These are phyloP conservation scores for Ptilonorhynchus violaceus DNA, from an alignment of 2,113 vertebrate species.

Conservation along the genomic window DNA sequence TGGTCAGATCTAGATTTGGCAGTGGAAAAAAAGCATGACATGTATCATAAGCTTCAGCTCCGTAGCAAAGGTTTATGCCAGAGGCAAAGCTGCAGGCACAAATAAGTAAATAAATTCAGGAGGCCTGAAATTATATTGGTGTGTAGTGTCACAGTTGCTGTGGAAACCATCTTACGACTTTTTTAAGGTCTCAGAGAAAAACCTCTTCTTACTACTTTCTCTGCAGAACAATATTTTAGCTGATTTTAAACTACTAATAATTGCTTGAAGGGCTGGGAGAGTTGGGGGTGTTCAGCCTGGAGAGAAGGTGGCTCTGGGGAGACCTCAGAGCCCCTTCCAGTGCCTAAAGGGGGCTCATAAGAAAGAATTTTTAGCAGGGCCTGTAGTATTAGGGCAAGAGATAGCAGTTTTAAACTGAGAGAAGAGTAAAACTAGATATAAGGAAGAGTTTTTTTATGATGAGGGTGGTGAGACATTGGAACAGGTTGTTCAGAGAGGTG, in stretches of 20 bases:
- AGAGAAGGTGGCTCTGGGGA: not conserved
- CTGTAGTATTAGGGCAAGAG: not conserved
- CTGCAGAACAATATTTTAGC: not conserved
- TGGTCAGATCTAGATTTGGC: constrained; percentile 13
- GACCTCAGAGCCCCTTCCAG: not conserved
- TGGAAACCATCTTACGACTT: not conserved
- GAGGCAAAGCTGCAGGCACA: constrained; percentile 50
- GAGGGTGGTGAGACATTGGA: not conserved
- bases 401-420: not conserved
- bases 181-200: not conserved
- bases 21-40: not conserved
- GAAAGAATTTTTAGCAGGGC: not conserved
- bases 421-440: not conserved
- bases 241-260: not conserved
- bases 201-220: not conserved
- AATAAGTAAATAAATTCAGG: constrained; percentile 49
- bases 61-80: constrained; percentile 40
- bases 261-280: not conserved
- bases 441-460: accelerated
- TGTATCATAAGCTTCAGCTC: constrained; percentile 46
- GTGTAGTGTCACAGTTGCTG: not conserved
- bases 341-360: not conserved
- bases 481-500: accelerated
- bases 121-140: not conserved
- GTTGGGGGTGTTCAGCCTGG: not conserved